A percentile compares a stretch with the other conserved stretches of the same genome.
phyloP scores from a whole-genome alignment of 2,113 vertebrate genomes.

The Bubo blakistoni region DNA sequence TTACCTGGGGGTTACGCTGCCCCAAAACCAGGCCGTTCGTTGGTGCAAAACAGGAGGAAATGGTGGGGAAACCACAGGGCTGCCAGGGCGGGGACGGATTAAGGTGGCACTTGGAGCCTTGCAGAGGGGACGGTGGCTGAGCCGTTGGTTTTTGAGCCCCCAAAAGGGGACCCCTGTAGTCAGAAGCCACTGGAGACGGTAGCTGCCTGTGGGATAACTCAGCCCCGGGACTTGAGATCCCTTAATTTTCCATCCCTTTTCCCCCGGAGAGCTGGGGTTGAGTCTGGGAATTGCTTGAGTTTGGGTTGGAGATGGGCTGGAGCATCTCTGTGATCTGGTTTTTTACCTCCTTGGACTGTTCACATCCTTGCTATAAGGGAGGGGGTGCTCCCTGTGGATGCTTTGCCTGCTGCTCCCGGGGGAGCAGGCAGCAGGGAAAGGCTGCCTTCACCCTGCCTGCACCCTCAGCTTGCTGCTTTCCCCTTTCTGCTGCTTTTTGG shows the following conservation, averaged over 20 bases:
- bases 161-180: accelerated
- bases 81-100: accelerated
- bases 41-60: background rate
- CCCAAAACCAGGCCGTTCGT: accelerated
- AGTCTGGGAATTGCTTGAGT: background rate
- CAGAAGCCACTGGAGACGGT: background rate
- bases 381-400: background rate
- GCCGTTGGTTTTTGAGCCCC: background rate
- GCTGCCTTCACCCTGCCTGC: background rate
- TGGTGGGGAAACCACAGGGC: accelerated
- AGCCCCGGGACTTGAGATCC: background rate
- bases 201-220: background rate
- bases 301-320: background rate
- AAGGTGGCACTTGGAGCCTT: background rate
- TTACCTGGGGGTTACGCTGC: accelerated
- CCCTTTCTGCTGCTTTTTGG: background rate
- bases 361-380: accelerated
- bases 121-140: accelerated
- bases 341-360: background rate
- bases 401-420: background rate
- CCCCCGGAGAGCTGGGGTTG: background rate
- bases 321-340: background rate
- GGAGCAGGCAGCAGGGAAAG: background rate
- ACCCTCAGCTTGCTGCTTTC: background rate
- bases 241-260: background rate